Conservation (phyloP, 1,140 invertebrate species). For the Neotoxoptera formosana region DNA sequence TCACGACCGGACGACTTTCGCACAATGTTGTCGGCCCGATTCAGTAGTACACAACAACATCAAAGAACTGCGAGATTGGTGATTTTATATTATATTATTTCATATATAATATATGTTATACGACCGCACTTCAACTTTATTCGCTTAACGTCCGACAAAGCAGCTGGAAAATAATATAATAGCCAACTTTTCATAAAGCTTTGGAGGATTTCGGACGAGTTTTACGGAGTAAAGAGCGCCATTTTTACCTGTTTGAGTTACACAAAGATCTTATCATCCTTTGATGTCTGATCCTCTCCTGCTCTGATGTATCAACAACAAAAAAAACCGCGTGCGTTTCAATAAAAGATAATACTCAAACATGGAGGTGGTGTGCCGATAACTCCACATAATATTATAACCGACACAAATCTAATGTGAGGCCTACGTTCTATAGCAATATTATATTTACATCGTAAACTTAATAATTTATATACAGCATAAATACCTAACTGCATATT, state of each 20-base stretch:
- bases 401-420: neutral
- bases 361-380: neutral
- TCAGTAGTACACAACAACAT: neutral
- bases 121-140: neutral
- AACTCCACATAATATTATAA: neutral
- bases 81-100: neutral
- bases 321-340: neutral
- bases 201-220: neutral
- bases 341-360: conserved; percentile 20
- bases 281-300: neutral
- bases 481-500: neutral
- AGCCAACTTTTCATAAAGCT: conserved; percentile 26
- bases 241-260: neutral
- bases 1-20: neutral
- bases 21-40: neutral
- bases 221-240: neutral
- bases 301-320: neutral
- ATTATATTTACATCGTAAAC: neutral
- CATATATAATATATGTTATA: neutral
- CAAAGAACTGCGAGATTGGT: neutral
- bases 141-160: neutral
- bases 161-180: neutral
- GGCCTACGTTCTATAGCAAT: neutral
- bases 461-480: neutral
- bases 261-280: neutral